These are phyloP conservation scores for Tokudaia muenninki DNA, from an alignment of 2,797 vertebrate species.

Conservation along the genomic window DNA sequence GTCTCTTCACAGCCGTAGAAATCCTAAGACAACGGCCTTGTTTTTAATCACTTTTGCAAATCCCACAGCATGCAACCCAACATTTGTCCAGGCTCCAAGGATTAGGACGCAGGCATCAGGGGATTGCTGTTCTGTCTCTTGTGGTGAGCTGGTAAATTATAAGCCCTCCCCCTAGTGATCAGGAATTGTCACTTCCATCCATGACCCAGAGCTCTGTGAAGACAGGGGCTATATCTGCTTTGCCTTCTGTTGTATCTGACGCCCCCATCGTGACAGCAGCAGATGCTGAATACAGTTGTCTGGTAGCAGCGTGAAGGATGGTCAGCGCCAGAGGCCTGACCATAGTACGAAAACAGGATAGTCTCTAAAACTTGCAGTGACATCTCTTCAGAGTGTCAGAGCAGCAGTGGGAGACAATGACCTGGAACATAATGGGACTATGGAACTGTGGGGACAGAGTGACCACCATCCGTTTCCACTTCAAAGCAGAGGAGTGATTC, in stretches of 20 bases:
- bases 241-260: background rate
- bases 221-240: background rate
- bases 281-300: background rate
- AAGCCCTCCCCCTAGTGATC: background rate
- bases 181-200: background rate
- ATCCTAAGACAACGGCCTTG: background rate
- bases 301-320: background rate
- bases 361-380: background rate
- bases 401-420: background rate
- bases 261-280: background rate
- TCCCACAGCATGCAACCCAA: background rate
- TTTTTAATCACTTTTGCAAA: background rate
- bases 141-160: background rate
- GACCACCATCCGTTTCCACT: background rate
- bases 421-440: background rate
- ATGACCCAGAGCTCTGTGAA: background rate
- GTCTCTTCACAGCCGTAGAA: background rate
- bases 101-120: background rate
- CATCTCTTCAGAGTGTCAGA: background rate
- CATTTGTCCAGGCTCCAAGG: background rate
- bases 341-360: background rate
- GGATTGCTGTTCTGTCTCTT: background rate
- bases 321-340: background rate
- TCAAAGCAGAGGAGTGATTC: background rate
- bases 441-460: background rate